Evolutionary conservation across 2,888 invertebrate species (phyloP), one percentile per base, ranked within the genome.

Genomic region (Cylloceria caligata): DNA sequence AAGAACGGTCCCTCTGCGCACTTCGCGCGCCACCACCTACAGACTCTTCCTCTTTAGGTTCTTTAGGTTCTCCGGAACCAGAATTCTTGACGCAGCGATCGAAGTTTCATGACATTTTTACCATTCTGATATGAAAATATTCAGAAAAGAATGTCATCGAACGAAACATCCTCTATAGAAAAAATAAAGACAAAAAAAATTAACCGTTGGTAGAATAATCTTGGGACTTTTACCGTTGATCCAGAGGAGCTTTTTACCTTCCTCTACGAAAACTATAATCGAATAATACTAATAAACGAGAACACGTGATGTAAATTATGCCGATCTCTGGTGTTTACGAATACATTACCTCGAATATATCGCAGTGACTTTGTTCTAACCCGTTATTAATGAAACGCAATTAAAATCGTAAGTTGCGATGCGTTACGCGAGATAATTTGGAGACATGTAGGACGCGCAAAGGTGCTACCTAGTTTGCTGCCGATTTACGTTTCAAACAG

Each of bases 401-500:
- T 57, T 34, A 34, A 7, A 34, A 57, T n/a, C 13, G 57, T 16
- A 9, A 57, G 16, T 57, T 30, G 34, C 34, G 16, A 3, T 11
- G 39, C 27, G 36, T n/a, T 39, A 21, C 36, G 16, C 24, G 39
- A 39, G 36, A 55, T 39, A 69, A n/a, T 39, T 39, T n/a, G 39
- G 55, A 19, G n/a, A 34, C 13, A 52, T 3, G 3, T 6, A 16
- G n/a, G n/a, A 42, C n/a, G 13, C 7, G 9, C 13, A 3, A 0
- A 24, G 13, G 16, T 21, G 11, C 21, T 24, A 24, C n/a, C 16
- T 34, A n/a, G 24, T 52, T 52, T 55, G 27, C 30, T 19, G 24
- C 47, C 49, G 34, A 55, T 52, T 69, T 52, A 24, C 16, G 24
- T 27, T 52, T 52, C 69, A 36, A 55, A 34, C 24, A 21, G 27